phyloP scores from a whole-genome alignment of 2,888 invertebrate genomes.

The Trypoxylon attenuatum region DNA sequence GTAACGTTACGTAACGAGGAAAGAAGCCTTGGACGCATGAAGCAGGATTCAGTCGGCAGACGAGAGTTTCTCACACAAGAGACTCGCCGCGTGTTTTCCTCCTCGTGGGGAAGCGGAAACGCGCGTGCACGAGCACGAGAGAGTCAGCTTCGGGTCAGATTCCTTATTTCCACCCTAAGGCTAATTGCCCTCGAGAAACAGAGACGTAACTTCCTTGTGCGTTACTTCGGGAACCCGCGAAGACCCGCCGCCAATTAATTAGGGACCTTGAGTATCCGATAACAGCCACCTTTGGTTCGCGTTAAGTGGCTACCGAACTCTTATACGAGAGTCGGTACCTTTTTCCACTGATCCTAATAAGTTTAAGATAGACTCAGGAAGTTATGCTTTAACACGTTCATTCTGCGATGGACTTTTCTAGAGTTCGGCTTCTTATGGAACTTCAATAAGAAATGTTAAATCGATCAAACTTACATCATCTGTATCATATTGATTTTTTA shows the following conservation, averaged over 20 bases:
- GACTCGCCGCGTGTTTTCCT: constrained; percentile 11
- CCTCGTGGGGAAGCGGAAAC: constrained; percentile 42
- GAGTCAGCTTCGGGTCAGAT: constrained; percentile 27
- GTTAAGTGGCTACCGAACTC: no score
- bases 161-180: constrained; percentile 22
- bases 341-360: no score
- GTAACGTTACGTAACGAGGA: background rate
- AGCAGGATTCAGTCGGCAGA: background rate
- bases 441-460: no score
- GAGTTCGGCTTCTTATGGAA: no score
- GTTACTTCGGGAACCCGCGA: constrained; percentile 19
- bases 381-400: no score
- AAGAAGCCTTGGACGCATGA: background rate
- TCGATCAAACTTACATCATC: no score
- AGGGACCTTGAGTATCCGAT: background rate
- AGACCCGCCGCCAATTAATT: constrained; percentile 25
- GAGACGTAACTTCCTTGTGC: constrained; percentile 27
- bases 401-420: no score
- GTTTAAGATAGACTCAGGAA: no score
- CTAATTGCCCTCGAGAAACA: constrained; percentile 32
- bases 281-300: no score
- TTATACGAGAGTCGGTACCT: no score
- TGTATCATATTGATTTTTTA: no score
- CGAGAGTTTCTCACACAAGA: constrained; percentile 41
- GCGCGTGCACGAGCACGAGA: constrained; percentile 2